Evolutionary conservation across 2,797 vertebrate genomes (phyloP).

Genomic region (Vireo griseus): DNA sequence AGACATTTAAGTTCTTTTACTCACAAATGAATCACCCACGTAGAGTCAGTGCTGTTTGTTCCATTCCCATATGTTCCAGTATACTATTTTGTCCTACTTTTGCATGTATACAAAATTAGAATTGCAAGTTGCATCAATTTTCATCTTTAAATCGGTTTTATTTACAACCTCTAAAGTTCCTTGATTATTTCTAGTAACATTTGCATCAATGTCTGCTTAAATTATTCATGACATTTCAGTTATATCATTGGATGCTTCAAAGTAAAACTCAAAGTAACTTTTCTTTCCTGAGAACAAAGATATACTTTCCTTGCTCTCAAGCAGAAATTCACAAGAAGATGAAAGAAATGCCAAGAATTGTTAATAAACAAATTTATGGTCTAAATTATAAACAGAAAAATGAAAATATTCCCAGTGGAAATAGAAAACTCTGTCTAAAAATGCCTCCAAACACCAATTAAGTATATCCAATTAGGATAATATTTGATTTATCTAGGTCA

Average conservation of each 20-base stretch:
- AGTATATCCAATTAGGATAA: conserved; percentile 17
- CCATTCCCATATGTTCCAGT: conserved; percentile 37
- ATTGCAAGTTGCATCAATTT: conserved; percentile 56
- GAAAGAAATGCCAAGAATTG: conserved; percentile 59
- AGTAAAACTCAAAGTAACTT: conserved; percentile 56
- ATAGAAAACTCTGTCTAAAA: conserved; percentile 34
- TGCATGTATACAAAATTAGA: conserved; percentile 44
- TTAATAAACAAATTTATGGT: conserved; percentile 57
- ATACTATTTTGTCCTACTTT: conserved; percentile 57
- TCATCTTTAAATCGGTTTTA: conserved; percentile 60
- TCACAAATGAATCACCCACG: conserved; percentile 31
- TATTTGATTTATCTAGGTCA: conserved; percentile 58
- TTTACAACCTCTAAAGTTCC: conserved; percentile 59
- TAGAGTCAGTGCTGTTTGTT: neutral
- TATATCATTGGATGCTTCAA: conserved; percentile 66
- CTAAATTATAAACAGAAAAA: conserved; percentile 60
- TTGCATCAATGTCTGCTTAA: conserved; percentile 52
- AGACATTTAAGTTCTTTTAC: conserved; percentile 17
- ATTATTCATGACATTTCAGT: conserved; percentile 70
- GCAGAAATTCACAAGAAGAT: conserved; percentile 51
- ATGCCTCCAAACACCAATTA: conserved; percentile 47
- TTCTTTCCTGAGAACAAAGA: conserved; percentile 64
- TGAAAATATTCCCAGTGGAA: conserved; percentile 49
- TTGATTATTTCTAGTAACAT: conserved; percentile 61
- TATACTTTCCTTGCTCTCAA: neutral